These are phyloP conservation scores for Zygothrica quintamaculata DNA, from an alignment of 2,888 invertebrate genomes.

Conservation along the genomic window DNA sequence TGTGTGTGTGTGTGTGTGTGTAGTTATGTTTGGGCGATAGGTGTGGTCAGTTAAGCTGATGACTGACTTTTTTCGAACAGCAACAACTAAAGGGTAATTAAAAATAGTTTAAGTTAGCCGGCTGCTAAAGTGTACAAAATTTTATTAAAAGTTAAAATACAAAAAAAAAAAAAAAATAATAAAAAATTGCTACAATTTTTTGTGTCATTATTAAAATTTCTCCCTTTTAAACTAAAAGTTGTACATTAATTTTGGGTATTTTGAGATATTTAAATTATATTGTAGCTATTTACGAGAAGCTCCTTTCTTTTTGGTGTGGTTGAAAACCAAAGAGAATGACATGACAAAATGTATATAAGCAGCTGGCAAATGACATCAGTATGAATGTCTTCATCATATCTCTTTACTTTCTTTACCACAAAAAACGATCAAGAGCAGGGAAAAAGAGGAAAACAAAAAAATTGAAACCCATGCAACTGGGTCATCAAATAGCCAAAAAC, in stretches of 20 bases:
- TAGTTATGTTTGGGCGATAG: slow-evolving; percentile 17
- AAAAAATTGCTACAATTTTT: too few relatives aligned
- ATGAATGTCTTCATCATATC: slow-evolving; percentile 35
- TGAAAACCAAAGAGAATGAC: slow-evolving; percentile 5
- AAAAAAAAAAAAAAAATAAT: too few relatives aligned
- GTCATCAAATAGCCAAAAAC: slow-evolving; percentile 57
- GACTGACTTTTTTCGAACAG: background rate
- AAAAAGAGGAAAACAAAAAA: too few relatives aligned
- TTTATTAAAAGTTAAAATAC: too few relatives aligned
- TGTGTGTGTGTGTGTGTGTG: background rate
- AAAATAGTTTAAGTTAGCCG: too few relatives aligned
- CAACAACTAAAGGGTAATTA: too few relatives aligned
- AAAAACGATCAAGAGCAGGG: slow-evolving; percentile 35
- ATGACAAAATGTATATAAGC: slow-evolving; percentile 30
- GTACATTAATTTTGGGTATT: too few relatives aligned
- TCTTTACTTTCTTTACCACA: slow-evolving; percentile 69
- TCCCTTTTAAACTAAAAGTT: too few relatives aligned
- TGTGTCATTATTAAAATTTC: too few relatives aligned
- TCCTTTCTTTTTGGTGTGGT: slow-evolving; percentile 54
- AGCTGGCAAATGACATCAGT: slow-evolving; percentile 22
- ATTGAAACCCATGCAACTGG: slow-evolving; percentile 60
- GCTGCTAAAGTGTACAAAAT: too few relatives aligned
- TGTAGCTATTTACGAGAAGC: too few relatives aligned
- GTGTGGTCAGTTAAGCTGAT: slow-evolving; percentile 44
- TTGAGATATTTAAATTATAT: too few relatives aligned